phyloP scores from a whole-genome alignment of 2,113 vertebrate genomes.

The Nymphicus hollandicus region DNA sequence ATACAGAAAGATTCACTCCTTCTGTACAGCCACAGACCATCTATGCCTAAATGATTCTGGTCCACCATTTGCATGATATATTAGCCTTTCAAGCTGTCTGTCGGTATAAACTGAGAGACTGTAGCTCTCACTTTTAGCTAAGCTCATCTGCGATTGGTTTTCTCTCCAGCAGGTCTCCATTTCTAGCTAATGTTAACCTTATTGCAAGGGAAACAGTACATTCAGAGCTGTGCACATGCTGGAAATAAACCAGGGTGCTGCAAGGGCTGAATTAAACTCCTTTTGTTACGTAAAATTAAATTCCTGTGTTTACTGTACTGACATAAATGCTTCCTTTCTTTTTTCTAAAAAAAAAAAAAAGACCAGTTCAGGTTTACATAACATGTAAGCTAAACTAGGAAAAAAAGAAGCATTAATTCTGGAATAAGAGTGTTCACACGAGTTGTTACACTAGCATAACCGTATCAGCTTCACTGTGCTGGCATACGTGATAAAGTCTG shows the following conservation, averaged over 20 bases:
- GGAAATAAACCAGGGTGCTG: neutral
- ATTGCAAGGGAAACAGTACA: neutral
- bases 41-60: neutral
- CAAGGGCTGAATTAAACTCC: neutral
- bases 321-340: neutral
- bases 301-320: neutral
- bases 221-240: neutral
- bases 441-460: neutral
- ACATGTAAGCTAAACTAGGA: neutral
- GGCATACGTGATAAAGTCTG: neutral
- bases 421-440: neutral
- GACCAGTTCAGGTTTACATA: neutral
- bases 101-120: constrained; percentile 11
- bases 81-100: constrained; percentile 58
- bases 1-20: constrained; percentile 7
- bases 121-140: neutral
- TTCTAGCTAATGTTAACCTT: neutral
- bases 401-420: neutral
- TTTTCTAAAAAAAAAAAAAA: neutral
- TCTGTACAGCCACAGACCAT: constrained; percentile 40
- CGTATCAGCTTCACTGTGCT: neutral
- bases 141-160: constrained; percentile 3
- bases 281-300: neutral
- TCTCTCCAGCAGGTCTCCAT: neutral
- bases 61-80: constrained; percentile 49